Evolutionary conservation across 2,113 vertebrate species (phyloP).

Genomic region (Crypturellus undulatus): DNA sequence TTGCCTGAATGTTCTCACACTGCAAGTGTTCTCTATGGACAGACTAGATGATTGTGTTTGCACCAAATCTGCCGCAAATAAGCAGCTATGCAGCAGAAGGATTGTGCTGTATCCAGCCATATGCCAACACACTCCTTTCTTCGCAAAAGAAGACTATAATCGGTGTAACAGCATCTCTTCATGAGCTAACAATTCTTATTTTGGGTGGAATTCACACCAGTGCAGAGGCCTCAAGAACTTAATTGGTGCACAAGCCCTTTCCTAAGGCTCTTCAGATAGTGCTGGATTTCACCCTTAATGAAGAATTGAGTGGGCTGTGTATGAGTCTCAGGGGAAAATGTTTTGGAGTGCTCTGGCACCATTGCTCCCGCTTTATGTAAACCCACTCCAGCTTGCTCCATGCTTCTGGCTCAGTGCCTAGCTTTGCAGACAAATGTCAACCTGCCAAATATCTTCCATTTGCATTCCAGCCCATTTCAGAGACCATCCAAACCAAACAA

Average conservation of each 20-base stretch:
- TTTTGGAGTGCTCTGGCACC: constrained; percentile 55
- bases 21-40: neutral
- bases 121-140: neutral
- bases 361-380: constrained; percentile 59
- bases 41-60: neutral
- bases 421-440: constrained; percentile 74
- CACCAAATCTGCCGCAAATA: neutral
- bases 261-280: constrained; percentile 51
- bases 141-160: constrained; percentile 27
- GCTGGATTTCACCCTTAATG: constrained; percentile 62
- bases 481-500: constrained; percentile 67
- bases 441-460: constrained; percentile 76
- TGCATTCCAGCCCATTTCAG: constrained; percentile 73
- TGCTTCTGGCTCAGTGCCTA: constrained; percentile 71
- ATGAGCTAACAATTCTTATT: constrained; percentile 39
- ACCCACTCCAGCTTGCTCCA: constrained; percentile 66
- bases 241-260: constrained; percentile 31
- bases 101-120: neutral
- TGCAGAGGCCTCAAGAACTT: constrained; percentile 28
- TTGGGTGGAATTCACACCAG: constrained; percentile 45
- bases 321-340: constrained; percentile 59
- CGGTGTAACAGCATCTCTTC: constrained; percentile 26
- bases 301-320: constrained; percentile 59
- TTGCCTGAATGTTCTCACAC: neutral
- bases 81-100: neutral